These are phyloP conservation scores for Laticauda colubrina DNA, from an alignment of 2,113 vertebrate genomes.

Conservation along the genomic window DNA sequence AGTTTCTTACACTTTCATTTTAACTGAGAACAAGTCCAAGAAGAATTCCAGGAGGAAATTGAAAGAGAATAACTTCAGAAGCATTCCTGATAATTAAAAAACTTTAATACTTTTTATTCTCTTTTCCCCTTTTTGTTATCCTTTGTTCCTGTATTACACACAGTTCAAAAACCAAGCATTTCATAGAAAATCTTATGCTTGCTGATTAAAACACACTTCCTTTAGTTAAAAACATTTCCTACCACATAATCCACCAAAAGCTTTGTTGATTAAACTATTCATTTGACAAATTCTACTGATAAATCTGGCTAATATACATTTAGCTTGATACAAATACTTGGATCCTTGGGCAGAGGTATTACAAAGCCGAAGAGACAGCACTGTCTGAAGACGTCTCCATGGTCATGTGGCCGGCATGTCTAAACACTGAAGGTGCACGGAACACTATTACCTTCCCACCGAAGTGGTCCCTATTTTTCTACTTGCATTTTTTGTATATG, in stretches of 20 bases:
- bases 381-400: too few relatives aligned
- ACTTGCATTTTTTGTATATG: too few relatives aligned
- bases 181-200: background rate
- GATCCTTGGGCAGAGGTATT: background rate
- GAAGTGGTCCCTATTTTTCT: too few relatives aligned
- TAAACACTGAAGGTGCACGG: too few relatives aligned
- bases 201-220: background rate
- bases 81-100: background rate
- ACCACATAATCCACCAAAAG: background rate
- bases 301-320: background rate
- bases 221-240: background rate
- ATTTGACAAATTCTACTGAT: background rate
- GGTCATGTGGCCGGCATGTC: too few relatives aligned
- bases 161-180: conserved; percentile 8
- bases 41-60: background rate
- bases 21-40: background rate
- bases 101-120: background rate
- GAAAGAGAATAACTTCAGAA: background rate
- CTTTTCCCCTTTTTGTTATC: background rate
- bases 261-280: background rate
- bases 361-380: too few relatives aligned
- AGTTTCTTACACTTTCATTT: background rate
- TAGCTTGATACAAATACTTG: background rate
- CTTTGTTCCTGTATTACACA: background rate
- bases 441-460: too few relatives aligned